Evolutionary conservation across 2,888 invertebrate genomes (phyloP).

Genomic region (Tetragonula carbonaria): DNA sequence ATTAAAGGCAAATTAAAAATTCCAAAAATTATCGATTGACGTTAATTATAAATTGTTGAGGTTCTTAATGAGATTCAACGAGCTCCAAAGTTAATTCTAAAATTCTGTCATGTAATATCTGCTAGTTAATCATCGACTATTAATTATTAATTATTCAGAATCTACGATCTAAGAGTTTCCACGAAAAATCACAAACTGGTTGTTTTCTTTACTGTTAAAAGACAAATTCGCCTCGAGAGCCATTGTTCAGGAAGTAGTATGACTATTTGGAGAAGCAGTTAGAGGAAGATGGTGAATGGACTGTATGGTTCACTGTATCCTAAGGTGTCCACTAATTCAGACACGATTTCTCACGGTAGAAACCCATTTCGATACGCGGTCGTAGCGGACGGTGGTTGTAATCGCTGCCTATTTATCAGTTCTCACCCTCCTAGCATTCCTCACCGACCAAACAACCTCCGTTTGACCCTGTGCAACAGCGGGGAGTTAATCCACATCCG

Average conservation of each 20-base stretch:
- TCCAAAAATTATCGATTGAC: too few species aligned
- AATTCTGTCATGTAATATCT: too few species aligned
- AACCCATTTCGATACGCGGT: slow-evolving; percentile 72
- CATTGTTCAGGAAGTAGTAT: neutral
- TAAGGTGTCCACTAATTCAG: slow-evolving; percentile 10
- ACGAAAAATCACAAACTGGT: too few species aligned
- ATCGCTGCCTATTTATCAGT: slow-evolving; percentile 77
- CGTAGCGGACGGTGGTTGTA: slow-evolving; percentile 70
- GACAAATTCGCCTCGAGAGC: too few species aligned
- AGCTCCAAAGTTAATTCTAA: too few species aligned
- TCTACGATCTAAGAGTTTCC: too few species aligned
- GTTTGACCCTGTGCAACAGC: slow-evolving; percentile 57
- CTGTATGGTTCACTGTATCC: slow-evolving; percentile 6
- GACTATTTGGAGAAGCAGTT: neutral
- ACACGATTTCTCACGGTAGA: slow-evolving; percentile 49
- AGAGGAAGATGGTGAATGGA: neutral
- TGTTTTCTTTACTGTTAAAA: too few species aligned
- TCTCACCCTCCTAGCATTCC: slow-evolving; percentile 39
- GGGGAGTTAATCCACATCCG: slow-evolving; percentile 72
- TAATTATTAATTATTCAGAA: too few species aligned
- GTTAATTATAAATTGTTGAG: too few species aligned
- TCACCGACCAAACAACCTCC: slow-evolving; percentile 32
- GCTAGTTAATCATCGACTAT: too few species aligned
- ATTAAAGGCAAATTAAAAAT: too few species aligned
- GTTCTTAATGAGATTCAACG: too few species aligned